Conservation (phyloP, 1,140 invertebrate genomes). For the Sarcophaga peregrina region DNA sequence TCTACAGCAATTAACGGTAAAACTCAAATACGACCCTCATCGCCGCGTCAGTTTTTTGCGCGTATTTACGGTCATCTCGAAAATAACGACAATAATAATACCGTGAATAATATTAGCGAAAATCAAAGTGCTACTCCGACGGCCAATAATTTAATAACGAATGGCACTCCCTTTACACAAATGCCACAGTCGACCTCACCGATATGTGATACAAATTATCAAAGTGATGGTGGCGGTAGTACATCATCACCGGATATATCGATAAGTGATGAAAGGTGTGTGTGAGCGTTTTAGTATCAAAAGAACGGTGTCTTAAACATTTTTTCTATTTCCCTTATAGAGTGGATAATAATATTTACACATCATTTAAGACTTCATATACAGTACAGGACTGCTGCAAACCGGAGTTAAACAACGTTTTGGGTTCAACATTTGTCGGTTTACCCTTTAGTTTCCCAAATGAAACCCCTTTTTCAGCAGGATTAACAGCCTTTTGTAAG, state of each 20-base stretch:
- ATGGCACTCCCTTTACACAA: neutral
- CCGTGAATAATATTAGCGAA: neutral
- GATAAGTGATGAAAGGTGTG: slow-evolving; percentile 58
- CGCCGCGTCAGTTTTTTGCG: slow-evolving; percentile 70
- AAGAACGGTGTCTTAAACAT: neutral
- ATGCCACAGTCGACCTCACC: slow-evolving; percentile 43
- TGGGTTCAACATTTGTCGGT: slow-evolving; percentile 37
- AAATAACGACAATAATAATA: slow-evolving; percentile 29
- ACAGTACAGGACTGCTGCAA: slow-evolving; percentile 3
- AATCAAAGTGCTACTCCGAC: neutral
- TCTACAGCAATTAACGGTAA: slow-evolving; percentile 27
- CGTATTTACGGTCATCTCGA: slow-evolving; percentile 70
- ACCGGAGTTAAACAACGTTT: slow-evolving; percentile 15
- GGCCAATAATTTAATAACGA: neutral
- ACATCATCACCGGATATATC: slow-evolving; percentile 62
- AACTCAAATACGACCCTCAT: slow-evolving; percentile 65
- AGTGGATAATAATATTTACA: slow-evolving; percentile 7
- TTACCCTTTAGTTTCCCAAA: slow-evolving; percentile 53
- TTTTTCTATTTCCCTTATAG: neutral
- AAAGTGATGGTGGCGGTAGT: slow-evolving; percentile 58
- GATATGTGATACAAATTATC: slow-evolving; percentile 56
- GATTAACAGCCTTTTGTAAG: slow-evolving; percentile 63
- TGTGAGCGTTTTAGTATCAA: neutral
- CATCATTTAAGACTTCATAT: neutral
- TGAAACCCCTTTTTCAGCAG: slow-evolving; percentile 60